Conservation (phyloP, 2,888 invertebrate species). For the Anorthoa munda region DNA sequence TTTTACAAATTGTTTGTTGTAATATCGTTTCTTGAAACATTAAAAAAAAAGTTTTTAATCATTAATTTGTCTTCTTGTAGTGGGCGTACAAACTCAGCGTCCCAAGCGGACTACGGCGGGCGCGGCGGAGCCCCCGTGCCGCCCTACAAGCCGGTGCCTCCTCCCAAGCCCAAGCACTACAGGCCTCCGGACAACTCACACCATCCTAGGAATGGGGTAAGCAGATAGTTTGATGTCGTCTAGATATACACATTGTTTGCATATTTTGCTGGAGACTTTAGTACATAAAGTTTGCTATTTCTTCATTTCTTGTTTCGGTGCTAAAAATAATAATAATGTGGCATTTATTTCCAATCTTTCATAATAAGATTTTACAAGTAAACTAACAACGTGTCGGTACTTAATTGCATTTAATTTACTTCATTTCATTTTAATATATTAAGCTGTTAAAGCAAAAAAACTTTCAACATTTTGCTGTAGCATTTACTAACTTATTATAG, state of each 20-base stretch:
- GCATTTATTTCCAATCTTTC: too few relatives aligned
- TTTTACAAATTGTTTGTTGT: too few relatives aligned
- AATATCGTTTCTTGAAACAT: too few relatives aligned
- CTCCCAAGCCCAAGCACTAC: constrained; percentile 98
- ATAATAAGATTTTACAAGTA: too few relatives aligned
- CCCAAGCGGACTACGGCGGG: constrained; percentile 91
- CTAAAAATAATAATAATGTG: too few relatives aligned
- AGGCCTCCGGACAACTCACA: constrained; percentile 92
- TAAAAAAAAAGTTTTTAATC: too few relatives aligned
- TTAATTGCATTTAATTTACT: background rate
- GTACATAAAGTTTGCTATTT: background rate
- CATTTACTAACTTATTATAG: too few relatives aligned
- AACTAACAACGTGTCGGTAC: too few relatives aligned
- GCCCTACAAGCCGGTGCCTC: constrained; percentile 96
- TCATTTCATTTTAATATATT: too few relatives aligned
- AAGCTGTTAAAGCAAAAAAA: too few relatives aligned
- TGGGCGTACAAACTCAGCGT: constrained; percentile 91
- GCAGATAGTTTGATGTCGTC: constrained; percentile 36
- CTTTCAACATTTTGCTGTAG: too few relatives aligned
- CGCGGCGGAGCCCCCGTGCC: constrained; percentile 79
- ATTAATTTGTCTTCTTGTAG: constrained; percentile 59
- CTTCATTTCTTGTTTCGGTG: too few relatives aligned
- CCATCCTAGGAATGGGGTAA: constrained; percentile 85
- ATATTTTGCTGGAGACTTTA: background rate
- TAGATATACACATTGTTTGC: background rate